Conservation (phyloP, 2,888 invertebrate species). For the Octodonta nipae region DNA sequence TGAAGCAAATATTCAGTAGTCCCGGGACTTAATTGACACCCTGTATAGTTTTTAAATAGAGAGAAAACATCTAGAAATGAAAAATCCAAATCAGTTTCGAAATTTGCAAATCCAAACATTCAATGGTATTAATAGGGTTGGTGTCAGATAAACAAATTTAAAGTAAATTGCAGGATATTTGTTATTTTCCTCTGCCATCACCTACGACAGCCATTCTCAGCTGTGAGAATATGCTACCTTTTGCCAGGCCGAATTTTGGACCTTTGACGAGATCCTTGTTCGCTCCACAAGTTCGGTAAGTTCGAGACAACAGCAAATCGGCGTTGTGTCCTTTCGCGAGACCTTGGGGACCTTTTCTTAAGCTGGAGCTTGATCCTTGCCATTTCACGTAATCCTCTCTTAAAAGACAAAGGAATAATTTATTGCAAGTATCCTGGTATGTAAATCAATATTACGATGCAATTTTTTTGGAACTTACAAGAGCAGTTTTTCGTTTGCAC, state of each 20-base stretch:
- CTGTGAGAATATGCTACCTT: slow-evolving; percentile 67
- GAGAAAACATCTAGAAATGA: too few relatives aligned
- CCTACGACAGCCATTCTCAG: slow-evolving; percentile 38
- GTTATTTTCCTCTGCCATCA: slow-evolving; percentile 40
- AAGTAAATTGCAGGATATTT: too few relatives aligned
- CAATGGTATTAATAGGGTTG: too few relatives aligned
- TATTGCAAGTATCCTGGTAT: too few relatives aligned
- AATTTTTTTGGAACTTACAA: slow-evolving; percentile 53
- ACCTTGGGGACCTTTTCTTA: slow-evolving; percentile 40
- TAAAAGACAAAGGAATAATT: slow-evolving; percentile 6
- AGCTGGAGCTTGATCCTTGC: slow-evolving; percentile 63
- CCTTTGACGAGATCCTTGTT: slow-evolving; percentile 57
- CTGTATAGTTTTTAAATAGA: too few relatives aligned
- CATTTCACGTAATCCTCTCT: slow-evolving; percentile 73
- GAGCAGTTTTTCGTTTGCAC: slow-evolving; percentile 63
- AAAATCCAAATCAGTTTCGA: too few relatives aligned
- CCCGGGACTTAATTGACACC: too few relatives aligned
- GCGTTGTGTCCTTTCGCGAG: slow-evolving; percentile 43
- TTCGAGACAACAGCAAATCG: slow-evolving; percentile 25
- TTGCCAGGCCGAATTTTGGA: slow-evolving; percentile 55
- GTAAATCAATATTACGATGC: too few relatives aligned
- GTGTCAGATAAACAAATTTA: too few relatives aligned
- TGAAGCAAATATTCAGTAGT: too few relatives aligned
- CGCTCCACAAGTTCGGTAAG: slow-evolving; percentile 49
- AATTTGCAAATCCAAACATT: too few relatives aligned